Conservation (phyloP, 2,888 invertebrate genomes). For the Dryocosmus kuriphilus region DNA sequence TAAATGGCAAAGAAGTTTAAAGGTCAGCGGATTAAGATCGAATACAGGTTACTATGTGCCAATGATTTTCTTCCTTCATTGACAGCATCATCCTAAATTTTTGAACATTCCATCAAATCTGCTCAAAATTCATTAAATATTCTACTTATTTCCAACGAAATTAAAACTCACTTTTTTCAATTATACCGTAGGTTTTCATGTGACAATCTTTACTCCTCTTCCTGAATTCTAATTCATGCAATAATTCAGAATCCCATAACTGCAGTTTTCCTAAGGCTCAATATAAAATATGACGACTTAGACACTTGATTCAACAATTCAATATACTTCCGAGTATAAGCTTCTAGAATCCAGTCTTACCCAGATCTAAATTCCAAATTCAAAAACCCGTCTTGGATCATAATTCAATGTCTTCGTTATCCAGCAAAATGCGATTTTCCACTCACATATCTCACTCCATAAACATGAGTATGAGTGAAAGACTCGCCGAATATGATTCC, state of each 20-base stretch:
- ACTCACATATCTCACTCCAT: conserved; percentile 32
- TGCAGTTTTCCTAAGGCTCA: neutral
- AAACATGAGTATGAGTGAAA: conserved; percentile 39
- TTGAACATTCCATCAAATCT: neutral
- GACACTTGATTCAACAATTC: neutral
- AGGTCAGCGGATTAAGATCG: conserved; percentile 53
- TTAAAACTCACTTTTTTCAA: no score
- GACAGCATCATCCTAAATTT: conserved; percentile 29
- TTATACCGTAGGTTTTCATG: no score
- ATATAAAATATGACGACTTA: conserved; percentile 2
- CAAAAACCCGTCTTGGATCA: conserved; percentile 31
- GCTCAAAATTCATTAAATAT: neutral
- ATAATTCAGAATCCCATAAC: neutral
- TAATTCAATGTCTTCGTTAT: conserved; percentile 36
- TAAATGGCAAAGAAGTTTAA: conserved; percentile 52
- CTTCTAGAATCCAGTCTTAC: conserved; percentile 6
- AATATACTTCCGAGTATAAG: conserved; percentile 2
- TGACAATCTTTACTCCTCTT: no score
- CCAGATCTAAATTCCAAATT: conserved; percentile 24
- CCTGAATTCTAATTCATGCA: no score
- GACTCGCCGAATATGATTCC: conserved; percentile 33
- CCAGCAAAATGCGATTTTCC: conserved; percentile 33
- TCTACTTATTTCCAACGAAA: no score
- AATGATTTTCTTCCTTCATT: conserved; percentile 46
- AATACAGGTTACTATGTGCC: conserved; percentile 39